Evolutionary conservation across 2,888 invertebrate genomes (phyloP).

Genomic region (Panorpa germanica): DNA sequence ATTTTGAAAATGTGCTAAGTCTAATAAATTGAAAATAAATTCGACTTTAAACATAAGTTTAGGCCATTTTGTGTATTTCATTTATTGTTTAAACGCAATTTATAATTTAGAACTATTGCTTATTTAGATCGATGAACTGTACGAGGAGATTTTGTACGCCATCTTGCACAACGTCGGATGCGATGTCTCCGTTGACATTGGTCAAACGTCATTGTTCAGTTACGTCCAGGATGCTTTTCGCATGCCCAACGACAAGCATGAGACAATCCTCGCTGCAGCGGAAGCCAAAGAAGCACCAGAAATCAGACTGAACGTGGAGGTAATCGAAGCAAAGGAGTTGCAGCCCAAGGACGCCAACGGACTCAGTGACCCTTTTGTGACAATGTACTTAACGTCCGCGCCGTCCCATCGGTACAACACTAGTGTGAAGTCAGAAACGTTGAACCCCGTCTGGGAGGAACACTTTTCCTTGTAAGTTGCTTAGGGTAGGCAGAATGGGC

Average conservation of each 20-base stretch:
- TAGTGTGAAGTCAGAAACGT: constrained; percentile 74
- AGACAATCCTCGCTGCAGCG: constrained; percentile 46
- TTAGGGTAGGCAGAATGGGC: too few relatives aligned
- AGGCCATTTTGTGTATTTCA: not conserved
- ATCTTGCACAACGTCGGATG: constrained; percentile 70
- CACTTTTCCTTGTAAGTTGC: constrained; percentile 82
- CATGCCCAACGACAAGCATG: constrained; percentile 57
- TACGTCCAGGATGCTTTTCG: constrained; percentile 66
- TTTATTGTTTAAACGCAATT: constrained; percentile 8
- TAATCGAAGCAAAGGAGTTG: constrained; percentile 72
- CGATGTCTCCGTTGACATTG: constrained; percentile 49
- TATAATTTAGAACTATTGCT: constrained; percentile 12
- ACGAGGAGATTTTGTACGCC: constrained; percentile 66
- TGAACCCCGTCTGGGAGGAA: constrained; percentile 92
- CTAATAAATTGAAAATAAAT: too few relatives aligned
- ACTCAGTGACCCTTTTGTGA: constrained; percentile 95
- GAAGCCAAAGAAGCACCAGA: constrained; percentile 68
- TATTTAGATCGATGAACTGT: constrained; percentile 67
- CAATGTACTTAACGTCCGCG: constrained; percentile 65
- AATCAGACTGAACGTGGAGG: constrained; percentile 65
- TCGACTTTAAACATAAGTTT: constrained; percentile 4
- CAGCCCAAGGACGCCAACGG: constrained; percentile 77
- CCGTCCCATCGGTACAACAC: constrained; percentile 69
- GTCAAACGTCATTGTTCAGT: constrained; percentile 45
- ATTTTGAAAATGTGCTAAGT: too few relatives aligned